Conservation (phyloP, 1,140 invertebrate genomes). For the Tetramorium simillimum region DNA sequence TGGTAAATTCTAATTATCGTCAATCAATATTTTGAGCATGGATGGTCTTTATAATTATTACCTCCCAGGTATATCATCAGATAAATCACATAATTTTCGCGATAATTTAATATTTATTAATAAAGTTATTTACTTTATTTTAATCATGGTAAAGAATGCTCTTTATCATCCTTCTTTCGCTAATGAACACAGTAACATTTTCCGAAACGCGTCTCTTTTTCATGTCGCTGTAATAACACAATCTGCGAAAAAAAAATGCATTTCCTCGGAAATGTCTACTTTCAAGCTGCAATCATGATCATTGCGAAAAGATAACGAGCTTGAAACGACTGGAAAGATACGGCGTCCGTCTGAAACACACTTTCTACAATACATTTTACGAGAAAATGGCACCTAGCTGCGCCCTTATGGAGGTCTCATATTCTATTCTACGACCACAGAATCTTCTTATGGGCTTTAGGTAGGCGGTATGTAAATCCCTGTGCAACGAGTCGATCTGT, state of each 20-base stretch:
- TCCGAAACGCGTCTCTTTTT: not conserved
- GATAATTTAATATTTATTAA: not conserved
- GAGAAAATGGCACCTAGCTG: not conserved
- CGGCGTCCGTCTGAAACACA: not conserved
- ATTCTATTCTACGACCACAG: not conserved
- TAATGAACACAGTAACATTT: not conserved
- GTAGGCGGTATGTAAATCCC: not conserved
- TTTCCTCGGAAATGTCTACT: conserved; percentile 9
- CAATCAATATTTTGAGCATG: not conserved
- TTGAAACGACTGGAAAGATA: not conserved
- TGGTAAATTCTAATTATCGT: not conserved
- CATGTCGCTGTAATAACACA: not conserved
- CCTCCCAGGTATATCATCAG: not conserved
- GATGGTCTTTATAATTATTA: not conserved
- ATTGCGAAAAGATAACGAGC: not conserved
- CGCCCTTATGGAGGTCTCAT: not conserved
- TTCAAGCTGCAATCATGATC: not conserved
- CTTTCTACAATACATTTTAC: not conserved
- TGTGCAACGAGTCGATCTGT: not conserved
- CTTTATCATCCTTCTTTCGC: not conserved
- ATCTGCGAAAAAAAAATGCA: conserved; percentile 15
- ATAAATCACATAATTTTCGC: not conserved
- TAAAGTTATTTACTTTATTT: not conserved
- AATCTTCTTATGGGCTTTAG: conserved; percentile 27
- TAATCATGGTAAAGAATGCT: not conserved